These are phyloP conservation scores for Sylvietta virens DNA, from an alignment of 2,113 vertebrate genomes.

Conservation along the genomic window DNA sequence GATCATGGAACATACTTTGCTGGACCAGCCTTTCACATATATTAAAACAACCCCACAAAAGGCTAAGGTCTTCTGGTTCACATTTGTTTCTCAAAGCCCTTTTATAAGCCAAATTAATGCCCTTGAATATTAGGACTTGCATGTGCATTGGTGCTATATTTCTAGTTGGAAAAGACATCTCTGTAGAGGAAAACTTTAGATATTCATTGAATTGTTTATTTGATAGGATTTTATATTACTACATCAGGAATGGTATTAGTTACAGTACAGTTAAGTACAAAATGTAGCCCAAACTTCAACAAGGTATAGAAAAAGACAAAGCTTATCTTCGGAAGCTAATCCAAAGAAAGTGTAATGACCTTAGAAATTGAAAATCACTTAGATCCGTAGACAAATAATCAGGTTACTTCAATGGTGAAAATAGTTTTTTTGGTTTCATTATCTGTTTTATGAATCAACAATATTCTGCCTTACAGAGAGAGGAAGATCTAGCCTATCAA, in stretches of 20 bases:
- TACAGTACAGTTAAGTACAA: background rate
- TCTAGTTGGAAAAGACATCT: background rate
- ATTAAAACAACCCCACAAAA: background rate
- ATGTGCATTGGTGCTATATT: background rate
- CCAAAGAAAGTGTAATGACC: background rate
- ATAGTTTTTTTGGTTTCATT: background rate
- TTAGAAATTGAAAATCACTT: background rate
- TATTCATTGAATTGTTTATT: background rate
- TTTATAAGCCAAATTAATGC: background rate
- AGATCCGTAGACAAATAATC: background rate
- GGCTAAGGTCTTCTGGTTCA: background rate
- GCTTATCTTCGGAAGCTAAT: background rate
- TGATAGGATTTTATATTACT: background rate
- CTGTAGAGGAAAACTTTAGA: background rate
- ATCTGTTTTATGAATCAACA: background rate
- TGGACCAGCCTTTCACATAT: accelerated
- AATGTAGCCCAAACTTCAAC: background rate
- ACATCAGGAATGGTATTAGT: background rate
- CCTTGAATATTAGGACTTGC: background rate
- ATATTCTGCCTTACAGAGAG: background rate
- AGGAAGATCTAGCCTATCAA: background rate
- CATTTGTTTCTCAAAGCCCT: background rate
- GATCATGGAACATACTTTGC: background rate
- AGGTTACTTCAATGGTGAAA: background rate
- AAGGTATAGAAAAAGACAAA: background rate